Conservation (phyloP, 2,113 vertebrate genomes). For the Barbus barbus region DNA sequence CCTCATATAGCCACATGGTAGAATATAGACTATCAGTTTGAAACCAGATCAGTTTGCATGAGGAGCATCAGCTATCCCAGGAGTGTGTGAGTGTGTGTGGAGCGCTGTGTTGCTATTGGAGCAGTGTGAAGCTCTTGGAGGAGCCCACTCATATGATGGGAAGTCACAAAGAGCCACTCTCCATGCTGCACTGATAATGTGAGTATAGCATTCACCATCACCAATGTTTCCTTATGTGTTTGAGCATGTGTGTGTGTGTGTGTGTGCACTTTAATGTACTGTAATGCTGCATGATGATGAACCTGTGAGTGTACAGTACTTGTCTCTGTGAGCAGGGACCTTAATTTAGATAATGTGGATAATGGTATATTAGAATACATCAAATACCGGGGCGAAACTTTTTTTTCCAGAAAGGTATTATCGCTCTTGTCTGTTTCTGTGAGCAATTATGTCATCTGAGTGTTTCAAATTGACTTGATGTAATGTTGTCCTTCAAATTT, state of each 20-base stretch:
- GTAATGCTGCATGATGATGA: constrained; percentile 44
- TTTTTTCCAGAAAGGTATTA: constrained; percentile 36
- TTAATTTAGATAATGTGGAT: constrained; percentile 54
- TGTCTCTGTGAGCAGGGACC: constrained; percentile 48
- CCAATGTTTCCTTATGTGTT: constrained; percentile 40
- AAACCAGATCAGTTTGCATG: constrained; percentile 60
- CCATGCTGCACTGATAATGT: constrained; percentile 54
- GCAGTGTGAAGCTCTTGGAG: constrained; percentile 49
- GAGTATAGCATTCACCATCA: constrained; percentile 50
- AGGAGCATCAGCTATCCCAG: constrained; percentile 54
- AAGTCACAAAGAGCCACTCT: constrained; percentile 54
- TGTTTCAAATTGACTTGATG: constrained; percentile 51
- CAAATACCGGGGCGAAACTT: constrained; percentile 42
- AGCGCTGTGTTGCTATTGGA: constrained; percentile 48
- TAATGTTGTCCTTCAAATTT: constrained; percentile 29
- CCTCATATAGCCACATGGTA: constrained; percentile 59
- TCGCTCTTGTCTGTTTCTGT: constrained; percentile 34
- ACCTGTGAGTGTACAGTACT: constrained; percentile 49
- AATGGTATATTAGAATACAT: constrained; percentile 42
- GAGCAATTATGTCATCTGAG: constrained; percentile 51
- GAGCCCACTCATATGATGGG: constrained; percentile 56
- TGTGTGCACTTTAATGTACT: constrained; percentile 46
- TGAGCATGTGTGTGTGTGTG: constrained; percentile 33
- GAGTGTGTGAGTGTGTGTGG: constrained; percentile 44
- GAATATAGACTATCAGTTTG: constrained; percentile 66